phyloP scores from a whole-genome alignment of 2,888 invertebrate genomes.

The Pachymerium ferrugineum region DNA sequence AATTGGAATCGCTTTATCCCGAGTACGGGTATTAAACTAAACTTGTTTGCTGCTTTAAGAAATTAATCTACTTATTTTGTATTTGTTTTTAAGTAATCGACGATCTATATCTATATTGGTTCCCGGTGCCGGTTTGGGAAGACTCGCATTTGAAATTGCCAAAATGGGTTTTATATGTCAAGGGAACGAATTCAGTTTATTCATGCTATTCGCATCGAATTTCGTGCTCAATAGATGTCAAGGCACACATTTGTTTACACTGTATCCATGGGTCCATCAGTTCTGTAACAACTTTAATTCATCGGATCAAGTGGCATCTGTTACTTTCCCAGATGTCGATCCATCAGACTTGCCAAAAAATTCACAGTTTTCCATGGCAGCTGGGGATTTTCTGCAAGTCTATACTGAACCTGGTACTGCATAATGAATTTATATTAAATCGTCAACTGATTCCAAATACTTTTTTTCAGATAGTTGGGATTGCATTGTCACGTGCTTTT shows the following conservation, averaged over 20 bases:
- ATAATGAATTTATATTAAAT: neutral
- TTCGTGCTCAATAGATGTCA: slow-evolving; percentile 81
- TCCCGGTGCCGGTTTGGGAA: slow-evolving; percentile 93
- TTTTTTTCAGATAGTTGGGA: slow-evolving; percentile 64
- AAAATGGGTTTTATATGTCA: slow-evolving; percentile 82
- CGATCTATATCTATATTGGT: slow-evolving; percentile 67
- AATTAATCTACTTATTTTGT: too few species aligned
- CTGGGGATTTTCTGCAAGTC: slow-evolving; percentile 93
- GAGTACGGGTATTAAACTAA: slow-evolving; percentile 35
- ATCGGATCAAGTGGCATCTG: slow-evolving; percentile 70
- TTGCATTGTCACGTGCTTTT: slow-evolving; percentile 93
- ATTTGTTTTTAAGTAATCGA: slow-evolving; percentile 44
- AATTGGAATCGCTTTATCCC: slow-evolving; percentile 68
- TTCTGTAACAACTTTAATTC: slow-evolving; percentile 80
- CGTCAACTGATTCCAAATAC: neutral
- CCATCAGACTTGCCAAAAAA: slow-evolving; percentile 62
- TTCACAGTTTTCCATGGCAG: slow-evolving; percentile 84
- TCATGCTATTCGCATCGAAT: slow-evolving; percentile 95
- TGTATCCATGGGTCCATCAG: slow-evolving; percentile 94
- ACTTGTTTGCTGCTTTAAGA: neutral
- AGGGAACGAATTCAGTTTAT: slow-evolving; percentile 96
- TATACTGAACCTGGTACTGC: slow-evolving; percentile 46
- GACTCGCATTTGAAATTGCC: slow-evolving; percentile 91
- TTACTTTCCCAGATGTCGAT: slow-evolving; percentile 81
- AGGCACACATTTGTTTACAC: slow-evolving; percentile 63